These are phyloP conservation scores for Dallia pectoralis DNA, from an alignment of 2,797 vertebrate species.

Conservation along the genomic window DNA sequence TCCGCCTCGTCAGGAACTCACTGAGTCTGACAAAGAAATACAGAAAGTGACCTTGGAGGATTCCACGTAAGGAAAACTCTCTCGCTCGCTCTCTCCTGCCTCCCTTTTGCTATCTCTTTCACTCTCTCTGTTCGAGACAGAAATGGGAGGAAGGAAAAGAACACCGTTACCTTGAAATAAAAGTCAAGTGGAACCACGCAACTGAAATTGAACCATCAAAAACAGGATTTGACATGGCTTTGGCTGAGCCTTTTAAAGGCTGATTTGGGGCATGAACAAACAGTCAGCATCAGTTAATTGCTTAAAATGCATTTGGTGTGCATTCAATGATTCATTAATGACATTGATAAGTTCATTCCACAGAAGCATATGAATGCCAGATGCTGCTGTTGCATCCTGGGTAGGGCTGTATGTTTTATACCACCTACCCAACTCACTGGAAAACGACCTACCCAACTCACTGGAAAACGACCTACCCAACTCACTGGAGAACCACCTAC, in stretches of 20 bases:
- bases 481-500: too few relatives aligned
- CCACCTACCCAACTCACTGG: too few relatives aligned
- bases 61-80: neutral
- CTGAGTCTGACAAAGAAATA: neutral
- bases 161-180: conserved; percentile 50
- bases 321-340: too few relatives aligned
- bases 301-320: too few relatives aligned
- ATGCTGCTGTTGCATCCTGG: too few relatives aligned
- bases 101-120: neutral
- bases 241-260: conserved; percentile 37
- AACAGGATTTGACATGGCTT: conserved; percentile 36
- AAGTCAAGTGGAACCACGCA: conserved; percentile 31
- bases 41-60: conserved; percentile 3
- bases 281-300: too few relatives aligned
- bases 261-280: too few relatives aligned
- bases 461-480: too few relatives aligned
- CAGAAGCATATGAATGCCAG: too few relatives aligned
- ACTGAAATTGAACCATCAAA: conserved; percentile 55
- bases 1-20: conserved; percentile 2
- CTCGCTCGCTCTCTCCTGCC: neutral
- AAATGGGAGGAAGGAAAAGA: conserved; percentile 16
- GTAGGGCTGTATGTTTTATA: too few relatives aligned
- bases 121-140: conserved; percentile 10
- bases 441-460: too few relatives aligned
- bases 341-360: too few relatives aligned